These are phyloP conservation scores for Mustela erminea DNA, from an alignment of 2,797 vertebrate genomes.

Conservation along the genomic window DNA sequence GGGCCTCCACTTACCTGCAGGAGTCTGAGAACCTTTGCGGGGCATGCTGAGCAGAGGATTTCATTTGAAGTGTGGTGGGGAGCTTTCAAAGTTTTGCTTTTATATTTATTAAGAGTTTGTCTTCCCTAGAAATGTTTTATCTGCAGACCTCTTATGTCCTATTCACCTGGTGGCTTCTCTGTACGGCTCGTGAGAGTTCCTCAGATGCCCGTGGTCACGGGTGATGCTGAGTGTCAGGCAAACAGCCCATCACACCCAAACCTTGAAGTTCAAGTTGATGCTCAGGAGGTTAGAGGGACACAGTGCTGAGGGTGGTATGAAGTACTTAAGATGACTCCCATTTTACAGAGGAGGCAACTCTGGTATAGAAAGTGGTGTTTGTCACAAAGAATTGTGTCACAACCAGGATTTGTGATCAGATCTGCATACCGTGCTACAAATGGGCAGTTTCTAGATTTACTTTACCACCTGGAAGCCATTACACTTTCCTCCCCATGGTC, in stretches of 20 bases:
- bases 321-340: too few species aligned
- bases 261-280: background rate
- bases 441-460: background rate
- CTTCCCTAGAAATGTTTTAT: background rate
- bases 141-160: background rate
- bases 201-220: background rate
- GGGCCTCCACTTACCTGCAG: background rate
- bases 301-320: too few species aligned
- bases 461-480: background rate
- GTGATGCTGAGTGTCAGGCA: background rate
- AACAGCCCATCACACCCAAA: background rate
- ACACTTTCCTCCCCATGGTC: background rate
- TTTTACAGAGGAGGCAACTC: background rate
- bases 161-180: background rate
- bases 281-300: background rate
- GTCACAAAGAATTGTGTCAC: background rate
- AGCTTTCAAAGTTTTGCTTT: background rate
- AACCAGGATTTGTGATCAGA: background rate
- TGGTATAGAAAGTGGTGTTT: background rate
- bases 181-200: background rate
- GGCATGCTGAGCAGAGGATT: background rate
- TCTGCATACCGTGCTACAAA: background rate
- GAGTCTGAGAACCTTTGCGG: background rate
- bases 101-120: background rate
- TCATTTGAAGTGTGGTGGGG: background rate